Conservation (phyloP, 2,888 invertebrate species). For the Pyrrhosoma nymphula region DNA sequence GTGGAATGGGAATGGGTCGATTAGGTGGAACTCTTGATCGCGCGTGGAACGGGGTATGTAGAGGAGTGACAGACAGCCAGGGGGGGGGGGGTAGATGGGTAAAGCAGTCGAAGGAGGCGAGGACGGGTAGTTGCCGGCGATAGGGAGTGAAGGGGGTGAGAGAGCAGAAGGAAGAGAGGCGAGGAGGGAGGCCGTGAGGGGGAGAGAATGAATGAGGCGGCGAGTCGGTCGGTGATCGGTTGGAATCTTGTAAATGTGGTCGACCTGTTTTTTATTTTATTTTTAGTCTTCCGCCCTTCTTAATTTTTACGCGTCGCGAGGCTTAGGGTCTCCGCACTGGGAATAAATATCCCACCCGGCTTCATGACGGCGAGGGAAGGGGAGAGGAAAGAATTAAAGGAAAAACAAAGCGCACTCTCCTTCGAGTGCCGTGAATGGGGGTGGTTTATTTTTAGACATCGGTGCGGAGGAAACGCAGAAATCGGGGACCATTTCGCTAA, state of each 20-base stretch:
- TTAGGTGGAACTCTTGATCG: slow-evolving; percentile 28
- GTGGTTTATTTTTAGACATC: background rate
- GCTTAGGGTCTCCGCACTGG: background rate
- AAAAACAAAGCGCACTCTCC: background rate
- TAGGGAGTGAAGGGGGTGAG: background rate
- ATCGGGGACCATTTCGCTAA: background rate
- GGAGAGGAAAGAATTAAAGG: background rate
- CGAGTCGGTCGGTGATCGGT: slow-evolving; percentile 33
- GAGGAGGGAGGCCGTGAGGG: background rate
- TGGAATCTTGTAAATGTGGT: slow-evolving; percentile 33
- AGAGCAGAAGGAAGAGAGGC: background rate
- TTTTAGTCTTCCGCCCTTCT: background rate
- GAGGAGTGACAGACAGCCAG: too few species aligned
- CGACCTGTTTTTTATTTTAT: background rate
- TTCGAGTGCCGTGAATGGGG: background rate
- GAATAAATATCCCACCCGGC: background rate
- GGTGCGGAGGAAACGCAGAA: background rate
- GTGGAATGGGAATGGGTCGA: slow-evolving; percentile 39
- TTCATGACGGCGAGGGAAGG: background rate
- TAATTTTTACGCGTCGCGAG: slow-evolving; percentile 15
- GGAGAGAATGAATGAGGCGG: slow-evolving; percentile 6
- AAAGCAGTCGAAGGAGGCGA: background rate
- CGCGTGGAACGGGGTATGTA: slow-evolving; percentile 18
- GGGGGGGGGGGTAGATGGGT: background rate
- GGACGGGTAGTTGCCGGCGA: background rate